phyloP scores from a whole-genome alignment of 2,797 vertebrate species.

The Atherinosoma microstoma region DNA sequence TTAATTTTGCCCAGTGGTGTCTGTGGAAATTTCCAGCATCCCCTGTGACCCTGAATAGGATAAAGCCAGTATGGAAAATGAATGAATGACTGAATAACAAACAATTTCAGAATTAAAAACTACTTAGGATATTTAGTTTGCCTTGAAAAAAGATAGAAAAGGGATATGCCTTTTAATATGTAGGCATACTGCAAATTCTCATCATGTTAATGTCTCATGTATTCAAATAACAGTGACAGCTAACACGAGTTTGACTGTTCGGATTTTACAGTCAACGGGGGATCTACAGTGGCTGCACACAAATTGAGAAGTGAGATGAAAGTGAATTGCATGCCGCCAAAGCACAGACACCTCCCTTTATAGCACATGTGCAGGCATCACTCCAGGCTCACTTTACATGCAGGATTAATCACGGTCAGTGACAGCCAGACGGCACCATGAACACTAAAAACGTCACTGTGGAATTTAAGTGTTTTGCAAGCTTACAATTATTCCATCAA shows the following conservation, averaged over 20 bases:
- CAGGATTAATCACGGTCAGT: constrained; percentile 73
- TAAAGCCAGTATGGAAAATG: too few relatives aligned
- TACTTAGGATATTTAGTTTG: neutral
- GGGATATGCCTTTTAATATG: neutral
- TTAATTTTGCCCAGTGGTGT: neutral
- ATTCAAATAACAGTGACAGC: neutral
- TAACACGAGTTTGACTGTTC: neutral
- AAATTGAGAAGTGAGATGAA: constrained; percentile 57
- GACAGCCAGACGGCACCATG: constrained; percentile 78
- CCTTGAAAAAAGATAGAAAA: neutral
- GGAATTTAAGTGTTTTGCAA: constrained; percentile 71
- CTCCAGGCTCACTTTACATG: constrained; percentile 70
- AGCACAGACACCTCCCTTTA: constrained; percentile 56
- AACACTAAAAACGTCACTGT: constrained; percentile 75
- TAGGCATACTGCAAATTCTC: neutral
- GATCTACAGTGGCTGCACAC: constrained; percentile 55
- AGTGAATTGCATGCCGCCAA: constrained; percentile 45
- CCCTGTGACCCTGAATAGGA: too few relatives aligned
- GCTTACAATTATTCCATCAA: constrained; percentile 77
- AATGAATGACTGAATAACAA: too few relatives aligned
- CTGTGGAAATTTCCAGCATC: too few relatives aligned
- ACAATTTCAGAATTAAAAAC: neutral
- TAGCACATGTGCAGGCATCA: constrained; percentile 62
- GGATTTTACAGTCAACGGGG: constrained; percentile 18
- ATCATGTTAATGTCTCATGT: neutral